Evolutionary conservation across 2,888 invertebrate genomes (phyloP).

Genomic region (Alcis repandata): DNA sequence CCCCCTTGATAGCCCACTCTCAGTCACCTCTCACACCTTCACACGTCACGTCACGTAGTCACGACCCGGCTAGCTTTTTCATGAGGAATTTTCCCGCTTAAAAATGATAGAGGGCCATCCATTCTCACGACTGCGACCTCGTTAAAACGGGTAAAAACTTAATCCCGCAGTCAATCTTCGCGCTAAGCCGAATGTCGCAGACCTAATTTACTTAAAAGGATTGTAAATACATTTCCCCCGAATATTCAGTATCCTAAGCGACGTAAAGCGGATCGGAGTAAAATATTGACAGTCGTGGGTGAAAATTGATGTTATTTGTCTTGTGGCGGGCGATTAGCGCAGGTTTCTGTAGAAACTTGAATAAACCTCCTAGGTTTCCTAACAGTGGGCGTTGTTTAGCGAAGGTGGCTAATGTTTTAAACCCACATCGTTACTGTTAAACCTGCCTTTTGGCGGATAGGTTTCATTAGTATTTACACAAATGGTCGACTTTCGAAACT

Average conservation of each 20-base stretch:
- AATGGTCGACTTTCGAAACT: constrained; percentile 35
- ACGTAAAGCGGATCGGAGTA: constrained; percentile 12
- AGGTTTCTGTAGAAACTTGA: constrained; percentile 28
- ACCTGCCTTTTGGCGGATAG: constrained; percentile 30
- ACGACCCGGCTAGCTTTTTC: constrained; percentile 70
- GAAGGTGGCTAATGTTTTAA: constrained; percentile 40
- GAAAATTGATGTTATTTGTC: constrained; percentile 37
- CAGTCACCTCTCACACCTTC: constrained; percentile 57
- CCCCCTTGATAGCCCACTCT: constrained; percentile 61
- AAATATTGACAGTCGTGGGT: constrained; percentile 39
- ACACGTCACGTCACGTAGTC: constrained; percentile 65
- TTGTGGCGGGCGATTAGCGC: constrained; percentile 24
- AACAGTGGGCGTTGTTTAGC: constrained; percentile 38
- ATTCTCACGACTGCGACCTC: constrained; percentile 54
- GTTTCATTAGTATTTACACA: constrained; percentile 38
- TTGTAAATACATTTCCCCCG: constrained; percentile 35
- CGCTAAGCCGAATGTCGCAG: constrained; percentile 51
- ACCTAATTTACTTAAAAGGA: constrained; percentile 38
- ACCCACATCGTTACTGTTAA: constrained; percentile 35
- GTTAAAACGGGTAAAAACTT: constrained; percentile 46
- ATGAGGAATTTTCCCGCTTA: constrained; percentile 65
- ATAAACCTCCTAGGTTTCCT: constrained; percentile 32
- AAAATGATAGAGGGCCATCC: constrained; percentile 61
- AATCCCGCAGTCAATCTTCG: constrained; percentile 38
- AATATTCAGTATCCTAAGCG: constrained; percentile 20